Evolutionary conservation across 2,888 invertebrate species (phyloP).

Genomic region (Augochlorella aurata): DNA sequence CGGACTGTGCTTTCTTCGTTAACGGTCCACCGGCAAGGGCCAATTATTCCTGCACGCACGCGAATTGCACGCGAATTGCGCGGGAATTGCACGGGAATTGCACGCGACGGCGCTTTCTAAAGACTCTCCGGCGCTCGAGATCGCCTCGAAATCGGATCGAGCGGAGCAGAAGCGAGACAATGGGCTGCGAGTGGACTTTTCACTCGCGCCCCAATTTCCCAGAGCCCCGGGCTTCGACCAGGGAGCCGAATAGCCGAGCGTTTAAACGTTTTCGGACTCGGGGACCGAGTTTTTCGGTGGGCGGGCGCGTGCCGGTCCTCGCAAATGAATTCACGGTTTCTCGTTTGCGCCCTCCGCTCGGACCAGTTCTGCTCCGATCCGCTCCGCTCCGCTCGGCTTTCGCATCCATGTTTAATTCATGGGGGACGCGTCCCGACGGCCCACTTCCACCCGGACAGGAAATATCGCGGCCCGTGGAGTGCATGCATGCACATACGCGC

Average conservation of each 20-base stretch:
- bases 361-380: not conserved
- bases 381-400: slow-evolving; percentile 4
- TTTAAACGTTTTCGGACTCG: slow-evolving; percentile 11
- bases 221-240: not conserved
- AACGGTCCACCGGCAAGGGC: slow-evolving; percentile 15
- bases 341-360: slow-evolving; percentile 41
- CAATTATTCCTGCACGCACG: slow-evolving; percentile 13
- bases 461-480: slow-evolving; percentile 19
- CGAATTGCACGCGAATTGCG: not conserved
- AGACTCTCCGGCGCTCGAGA: too few relatives aligned
- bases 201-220: not conserved
- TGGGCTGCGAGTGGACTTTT: slow-evolving; percentile 10
- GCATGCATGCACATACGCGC: not conserved
- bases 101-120: too few relatives aligned
- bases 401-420: slow-evolving; percentile 63
- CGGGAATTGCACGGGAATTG: not conserved
- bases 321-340: slow-evolving; percentile 63
- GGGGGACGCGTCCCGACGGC: slow-evolving; percentile 22
- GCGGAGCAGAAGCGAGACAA: too few relatives aligned
- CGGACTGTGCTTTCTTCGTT: slow-evolving; percentile 25
- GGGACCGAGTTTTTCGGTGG: not conserved
- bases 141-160: too few relatives aligned
- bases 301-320: slow-evolving; percentile 36
- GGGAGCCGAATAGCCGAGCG: slow-evolving; percentile 7
- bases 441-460: slow-evolving; percentile 37